Evolutionary conservation across 2,888 invertebrate species (phyloP).

Genomic region (Thera britannica): DNA sequence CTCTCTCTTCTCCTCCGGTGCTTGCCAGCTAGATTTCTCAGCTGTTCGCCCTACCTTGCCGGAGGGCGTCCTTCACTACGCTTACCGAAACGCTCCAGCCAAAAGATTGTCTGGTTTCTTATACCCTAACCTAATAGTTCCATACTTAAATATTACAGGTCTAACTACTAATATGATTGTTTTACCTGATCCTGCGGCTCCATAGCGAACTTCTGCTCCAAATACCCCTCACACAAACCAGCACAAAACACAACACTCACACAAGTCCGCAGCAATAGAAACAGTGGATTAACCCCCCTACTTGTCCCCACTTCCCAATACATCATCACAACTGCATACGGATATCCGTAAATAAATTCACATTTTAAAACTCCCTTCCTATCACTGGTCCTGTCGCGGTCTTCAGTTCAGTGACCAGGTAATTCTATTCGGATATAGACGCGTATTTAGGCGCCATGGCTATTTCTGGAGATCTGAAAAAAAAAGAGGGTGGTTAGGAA

Average conservation of each 20-base stretch:
- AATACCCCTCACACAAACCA: constrained; percentile 68
- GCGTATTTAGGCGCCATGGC: constrained; percentile 66
- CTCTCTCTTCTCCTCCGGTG: too few relatives aligned
- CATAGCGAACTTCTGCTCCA: constrained; percentile 94
- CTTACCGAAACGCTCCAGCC: too few relatives aligned
- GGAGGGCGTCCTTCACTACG: too few relatives aligned
- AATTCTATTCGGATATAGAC: constrained; percentile 58
- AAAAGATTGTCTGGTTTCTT: too few relatives aligned
- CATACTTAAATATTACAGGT: too few relatives aligned
- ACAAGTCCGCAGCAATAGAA: constrained; percentile 73
- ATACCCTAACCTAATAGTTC: too few relatives aligned
- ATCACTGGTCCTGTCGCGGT: constrained; percentile 18
- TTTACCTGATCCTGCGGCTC: constrained; percentile 92
- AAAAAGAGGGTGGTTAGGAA: constrained; percentile 32
- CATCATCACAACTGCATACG: constrained; percentile 65
- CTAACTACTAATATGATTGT: constrained; percentile 1
- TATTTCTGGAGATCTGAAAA: constrained; percentile 51
- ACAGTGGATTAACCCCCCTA: constrained; percentile 71
- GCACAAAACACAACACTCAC: constrained; percentile 54
- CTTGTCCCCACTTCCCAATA: constrained; percentile 63
- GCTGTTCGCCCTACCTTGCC: too few relatives aligned
- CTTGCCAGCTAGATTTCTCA: too few relatives aligned
- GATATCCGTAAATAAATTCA: constrained; percentile 68
- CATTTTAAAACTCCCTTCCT: constrained; percentile 70
- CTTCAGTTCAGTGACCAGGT: constrained; percentile 8